Evolutionary conservation across 1,140 invertebrate genomes (phyloP).

Genomic region (Coboldia fuscipes): DNA sequence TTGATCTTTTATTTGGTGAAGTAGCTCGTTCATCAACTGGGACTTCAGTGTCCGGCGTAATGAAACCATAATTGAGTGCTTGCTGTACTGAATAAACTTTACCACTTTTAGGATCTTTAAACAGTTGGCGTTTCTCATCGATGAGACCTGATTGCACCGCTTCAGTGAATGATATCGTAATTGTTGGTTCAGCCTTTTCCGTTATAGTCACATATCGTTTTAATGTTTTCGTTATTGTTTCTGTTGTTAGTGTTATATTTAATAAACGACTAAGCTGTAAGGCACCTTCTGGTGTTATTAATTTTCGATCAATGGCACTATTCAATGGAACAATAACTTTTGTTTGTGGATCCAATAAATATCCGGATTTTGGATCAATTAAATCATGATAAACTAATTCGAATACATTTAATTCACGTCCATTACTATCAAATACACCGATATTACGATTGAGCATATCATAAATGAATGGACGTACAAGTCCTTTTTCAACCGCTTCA

Average conservation of each 20-base stretch:
- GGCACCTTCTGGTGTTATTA: slow-evolving; percentile 70
- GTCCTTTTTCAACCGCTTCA: slow-evolving; percentile 37
- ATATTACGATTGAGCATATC: slow-evolving; percentile 66
- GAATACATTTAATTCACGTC: slow-evolving; percentile 55
- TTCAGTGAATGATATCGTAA: slow-evolving; percentile 50
- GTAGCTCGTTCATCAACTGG: slow-evolving; percentile 10
- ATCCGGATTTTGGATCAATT: slow-evolving; percentile 68
- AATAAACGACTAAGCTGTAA: slow-evolving; percentile 59
- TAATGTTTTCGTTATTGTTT: slow-evolving; percentile 61
- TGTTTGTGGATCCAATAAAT: slow-evolving; percentile 55
- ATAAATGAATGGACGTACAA: slow-evolving; percentile 52
- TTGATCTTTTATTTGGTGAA: slow-evolving; percentile 21
- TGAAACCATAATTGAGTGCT: slow-evolving; percentile 47
- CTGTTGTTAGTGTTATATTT: slow-evolving; percentile 64
- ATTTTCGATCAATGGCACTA: slow-evolving; percentile 60
- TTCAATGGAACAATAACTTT: slow-evolving; percentile 60
- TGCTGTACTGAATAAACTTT: slow-evolving; percentile 58
- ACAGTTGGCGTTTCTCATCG: slow-evolving; percentile 53
- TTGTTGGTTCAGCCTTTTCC: slow-evolving; percentile 27
- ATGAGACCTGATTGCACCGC: slow-evolving; percentile 57
- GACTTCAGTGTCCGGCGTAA: slow-evolving; percentile 35
- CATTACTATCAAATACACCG: slow-evolving; percentile 47
- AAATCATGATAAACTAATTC: slow-evolving; percentile 65
- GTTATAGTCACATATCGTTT: slow-evolving; percentile 56
- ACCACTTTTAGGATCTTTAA: slow-evolving; percentile 55